These are phyloP conservation scores for Dasypogon diadema DNA, from an alignment of 2,888 invertebrate species.

Conservation along the genomic window DNA sequence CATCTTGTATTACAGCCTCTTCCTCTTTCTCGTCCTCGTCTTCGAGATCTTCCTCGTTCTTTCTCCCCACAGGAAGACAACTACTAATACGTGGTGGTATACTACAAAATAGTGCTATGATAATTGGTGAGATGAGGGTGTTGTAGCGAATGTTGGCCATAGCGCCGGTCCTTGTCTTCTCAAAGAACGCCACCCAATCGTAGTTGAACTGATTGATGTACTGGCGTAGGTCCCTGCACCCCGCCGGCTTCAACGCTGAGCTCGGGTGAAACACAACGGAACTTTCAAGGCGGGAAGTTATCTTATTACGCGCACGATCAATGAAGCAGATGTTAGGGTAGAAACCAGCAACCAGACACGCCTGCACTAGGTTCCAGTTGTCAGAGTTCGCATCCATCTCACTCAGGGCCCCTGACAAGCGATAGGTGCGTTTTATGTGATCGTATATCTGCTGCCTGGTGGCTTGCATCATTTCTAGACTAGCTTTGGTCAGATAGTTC, in stretches of 20 bases:
- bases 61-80: not conserved
- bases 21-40: slow-evolving; percentile 52
- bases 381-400: slow-evolving; percentile 80
- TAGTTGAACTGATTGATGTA: slow-evolving; percentile 72
- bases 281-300: slow-evolving; percentile 76
- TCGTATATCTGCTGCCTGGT: slow-evolving; percentile 86
- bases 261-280: slow-evolving; percentile 72
- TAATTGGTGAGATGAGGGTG: slow-evolving; percentile 84
- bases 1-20: not conserved
- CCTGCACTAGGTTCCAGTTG: slow-evolving; percentile 92
- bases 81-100: not conserved
- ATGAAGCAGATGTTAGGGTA: slow-evolving; percentile 90
- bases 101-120: slow-evolving; percentile 78
- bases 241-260: slow-evolving; percentile 70
- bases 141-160: slow-evolving; percentile 81
- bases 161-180: slow-evolving; percentile 79
- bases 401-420: slow-evolving; percentile 72
- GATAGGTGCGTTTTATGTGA: slow-evolving; percentile 75
- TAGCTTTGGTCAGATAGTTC: slow-evolving; percentile 81
- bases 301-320: slow-evolving; percentile 73
- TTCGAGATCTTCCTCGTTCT: slow-evolving; percentile 64
- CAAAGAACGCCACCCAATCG: slow-evolving; percentile 90
- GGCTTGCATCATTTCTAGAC: slow-evolving; percentile 91
- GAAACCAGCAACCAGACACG: slow-evolving; percentile 86
- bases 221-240: slow-evolving; percentile 59